A percentile compares a stretch with the other conserved stretches of the same genome.
These are phyloP conservation scores for Conchocele bisecta DNA, from an alignment of 2,888 invertebrate genomes.

Conservation along the genomic window DNA sequence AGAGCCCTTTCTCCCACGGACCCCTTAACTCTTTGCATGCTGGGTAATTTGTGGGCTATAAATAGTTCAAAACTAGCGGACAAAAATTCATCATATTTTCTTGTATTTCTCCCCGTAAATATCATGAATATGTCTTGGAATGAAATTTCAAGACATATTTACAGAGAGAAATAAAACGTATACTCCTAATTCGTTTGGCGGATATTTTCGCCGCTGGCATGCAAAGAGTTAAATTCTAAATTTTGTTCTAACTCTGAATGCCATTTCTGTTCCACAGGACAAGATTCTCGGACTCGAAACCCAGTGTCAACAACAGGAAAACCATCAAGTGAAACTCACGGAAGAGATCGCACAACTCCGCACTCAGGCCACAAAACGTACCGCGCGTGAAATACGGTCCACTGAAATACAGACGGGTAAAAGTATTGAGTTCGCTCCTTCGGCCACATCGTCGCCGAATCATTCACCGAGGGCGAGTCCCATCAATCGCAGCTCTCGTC, in stretches of 20 bases:
- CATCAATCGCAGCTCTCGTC: conserved; percentile 27
- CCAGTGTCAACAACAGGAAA: conserved; percentile 61
- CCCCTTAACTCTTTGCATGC: too few relatives aligned
- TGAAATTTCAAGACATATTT: too few relatives aligned
- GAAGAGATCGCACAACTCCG: conserved; percentile 64
- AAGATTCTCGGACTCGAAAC: conserved; percentile 63
- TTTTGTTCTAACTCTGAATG: neutral
- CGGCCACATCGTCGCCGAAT: conserved; percentile 60
- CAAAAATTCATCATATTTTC: too few relatives aligned
- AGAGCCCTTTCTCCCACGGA: neutral
- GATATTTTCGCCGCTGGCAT: too few relatives aligned
- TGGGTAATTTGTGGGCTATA: too few relatives aligned
- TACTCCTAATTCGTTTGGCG: too few relatives aligned
- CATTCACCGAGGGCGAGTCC: conserved; percentile 54
- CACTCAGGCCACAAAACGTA: conserved; percentile 54
- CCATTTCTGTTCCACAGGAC: conserved; percentile 33
- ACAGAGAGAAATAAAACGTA: too few relatives aligned
- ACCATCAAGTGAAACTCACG: conserved; percentile 62
- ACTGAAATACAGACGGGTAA: conserved; percentile 56
- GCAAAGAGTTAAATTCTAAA: too few relatives aligned
- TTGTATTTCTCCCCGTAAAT: too few relatives aligned
- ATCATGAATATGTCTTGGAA: too few relatives aligned
- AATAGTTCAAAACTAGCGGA: too few relatives aligned
- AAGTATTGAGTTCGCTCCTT: conserved; percentile 56
- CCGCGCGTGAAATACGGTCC: conserved; percentile 31